Conservation (phyloP, 2,113 vertebrate species). For the Melospiza melodia region DNA sequence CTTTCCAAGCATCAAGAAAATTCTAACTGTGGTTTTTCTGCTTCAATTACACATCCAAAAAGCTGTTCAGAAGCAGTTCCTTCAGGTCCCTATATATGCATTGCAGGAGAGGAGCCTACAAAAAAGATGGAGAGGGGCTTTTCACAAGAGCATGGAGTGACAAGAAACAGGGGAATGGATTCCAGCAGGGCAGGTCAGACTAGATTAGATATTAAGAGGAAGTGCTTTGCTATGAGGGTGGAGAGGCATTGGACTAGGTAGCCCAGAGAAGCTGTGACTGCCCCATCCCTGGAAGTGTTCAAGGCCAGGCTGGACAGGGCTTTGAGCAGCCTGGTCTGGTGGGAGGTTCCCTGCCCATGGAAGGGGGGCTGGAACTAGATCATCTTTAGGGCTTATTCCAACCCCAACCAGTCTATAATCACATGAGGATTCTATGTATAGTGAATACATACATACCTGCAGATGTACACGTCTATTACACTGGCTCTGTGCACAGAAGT, state of each 20-base stretch:
- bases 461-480: accelerated
- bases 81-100: not conserved
- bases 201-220: not conserved
- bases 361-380: not conserved
- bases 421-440: not conserved
- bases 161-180: not conserved
- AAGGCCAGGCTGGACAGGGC: not conserved
- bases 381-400: not conserved
- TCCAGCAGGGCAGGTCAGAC: not conserved
- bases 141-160: not conserved
- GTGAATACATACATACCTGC: not conserved
- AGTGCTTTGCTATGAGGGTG: not conserved
- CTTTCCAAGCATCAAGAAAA: not conserved
- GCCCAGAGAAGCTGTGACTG: not conserved
- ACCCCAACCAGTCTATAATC: not conserved
- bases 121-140: not conserved
- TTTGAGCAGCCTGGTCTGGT: not conserved
- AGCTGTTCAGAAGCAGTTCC: not conserved
- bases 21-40: not conserved
- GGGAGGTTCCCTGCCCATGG: not conserved
- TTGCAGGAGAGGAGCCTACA: not conserved
- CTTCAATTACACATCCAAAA: not conserved
- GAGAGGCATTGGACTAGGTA: not conserved
- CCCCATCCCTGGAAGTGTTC: not conserved
- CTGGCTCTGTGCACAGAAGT: not conserved